These are phyloP conservation scores for Hafferia zeledoni DNA, from an alignment of 2,797 vertebrate genomes.

Conservation along the genomic window DNA sequence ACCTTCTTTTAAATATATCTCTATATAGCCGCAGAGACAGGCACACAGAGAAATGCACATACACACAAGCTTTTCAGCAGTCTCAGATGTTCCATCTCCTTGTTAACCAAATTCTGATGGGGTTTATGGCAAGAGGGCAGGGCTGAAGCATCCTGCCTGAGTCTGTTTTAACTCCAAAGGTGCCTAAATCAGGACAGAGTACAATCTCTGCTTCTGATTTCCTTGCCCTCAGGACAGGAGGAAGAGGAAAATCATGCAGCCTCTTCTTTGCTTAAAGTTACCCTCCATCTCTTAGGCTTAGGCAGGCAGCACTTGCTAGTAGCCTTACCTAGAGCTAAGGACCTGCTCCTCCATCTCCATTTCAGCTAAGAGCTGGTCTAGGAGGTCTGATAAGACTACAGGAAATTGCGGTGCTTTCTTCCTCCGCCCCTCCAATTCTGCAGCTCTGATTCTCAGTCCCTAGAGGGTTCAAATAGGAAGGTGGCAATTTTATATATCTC, in stretches of 20 bases:
- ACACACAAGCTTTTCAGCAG: neutral
- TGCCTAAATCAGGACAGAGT: neutral
- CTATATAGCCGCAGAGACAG: neutral
- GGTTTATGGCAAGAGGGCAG: neutral
- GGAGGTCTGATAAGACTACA: neutral
- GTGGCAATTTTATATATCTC: slow-evolving; percentile 5
- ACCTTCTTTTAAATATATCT: slow-evolving; percentile 62
- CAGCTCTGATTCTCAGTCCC: slow-evolving; percentile 9
- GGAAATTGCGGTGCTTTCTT: neutral
- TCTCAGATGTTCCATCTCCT: neutral
- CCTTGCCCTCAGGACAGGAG: neutral
- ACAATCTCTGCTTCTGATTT: neutral
- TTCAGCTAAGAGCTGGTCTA: neutral
- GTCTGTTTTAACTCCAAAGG: neutral
- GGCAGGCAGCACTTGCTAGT: neutral
- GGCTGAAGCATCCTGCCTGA: neutral
- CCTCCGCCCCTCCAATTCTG: neutral
- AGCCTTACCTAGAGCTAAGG: neutral
- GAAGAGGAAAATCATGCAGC: neutral
- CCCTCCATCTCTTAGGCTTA: neutral
- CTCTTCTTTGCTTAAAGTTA: neutral
- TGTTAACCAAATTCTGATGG: slow-evolving; percentile 35
- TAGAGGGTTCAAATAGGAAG: neutral
- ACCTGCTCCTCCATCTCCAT: neutral
- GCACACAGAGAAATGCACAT: neutral